phyloP scores from a whole-genome alignment of 2,113 vertebrate species.

The Hemibagrus wyckioides region DNA sequence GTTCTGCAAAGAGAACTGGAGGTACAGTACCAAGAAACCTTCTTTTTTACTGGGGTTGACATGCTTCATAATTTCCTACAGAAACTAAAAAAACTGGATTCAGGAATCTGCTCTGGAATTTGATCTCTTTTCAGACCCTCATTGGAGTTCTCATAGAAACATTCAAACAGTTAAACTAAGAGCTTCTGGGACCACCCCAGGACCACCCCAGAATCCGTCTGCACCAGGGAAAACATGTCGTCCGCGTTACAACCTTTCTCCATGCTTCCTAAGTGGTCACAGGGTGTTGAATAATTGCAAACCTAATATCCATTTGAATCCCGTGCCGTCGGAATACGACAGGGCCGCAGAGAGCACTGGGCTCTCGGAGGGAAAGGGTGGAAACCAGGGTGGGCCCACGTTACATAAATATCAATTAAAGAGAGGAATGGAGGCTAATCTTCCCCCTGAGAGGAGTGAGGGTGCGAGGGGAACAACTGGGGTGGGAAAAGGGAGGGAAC shows the following conservation, averaged over 20 bases:
- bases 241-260: not conserved
- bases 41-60: not conserved
- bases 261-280: conserved; percentile 10
- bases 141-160: not conserved
- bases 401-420: conserved; percentile 89
- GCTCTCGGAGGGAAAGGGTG: conserved; percentile 68
- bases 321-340: conserved; percentile 33
- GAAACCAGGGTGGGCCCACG: conserved; percentile 70
- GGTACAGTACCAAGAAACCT: not conserved
- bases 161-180: not conserved
- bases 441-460: conserved; percentile 69
- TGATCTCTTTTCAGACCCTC: not conserved
- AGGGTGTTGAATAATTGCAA: conserved; percentile 45
- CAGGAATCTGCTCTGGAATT: not conserved
- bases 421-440: conserved; percentile 81
- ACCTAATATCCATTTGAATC: conserved; percentile 62
- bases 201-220: not conserved
- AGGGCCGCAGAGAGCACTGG: conserved; percentile 38
- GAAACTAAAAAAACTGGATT: not conserved
- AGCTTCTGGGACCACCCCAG: too few species aligned
- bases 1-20: not conserved
- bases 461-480: conserved; percentile 52
- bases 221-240: not conserved
- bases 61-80: not conserved
- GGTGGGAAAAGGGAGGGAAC: conserved; percentile 33